Percentiles rank a stretch among this genome's conserved stretches.
Conservation (phyloP, 2,797 vertebrate genomes). For the Pantherophis alleghaniensis region DNA sequence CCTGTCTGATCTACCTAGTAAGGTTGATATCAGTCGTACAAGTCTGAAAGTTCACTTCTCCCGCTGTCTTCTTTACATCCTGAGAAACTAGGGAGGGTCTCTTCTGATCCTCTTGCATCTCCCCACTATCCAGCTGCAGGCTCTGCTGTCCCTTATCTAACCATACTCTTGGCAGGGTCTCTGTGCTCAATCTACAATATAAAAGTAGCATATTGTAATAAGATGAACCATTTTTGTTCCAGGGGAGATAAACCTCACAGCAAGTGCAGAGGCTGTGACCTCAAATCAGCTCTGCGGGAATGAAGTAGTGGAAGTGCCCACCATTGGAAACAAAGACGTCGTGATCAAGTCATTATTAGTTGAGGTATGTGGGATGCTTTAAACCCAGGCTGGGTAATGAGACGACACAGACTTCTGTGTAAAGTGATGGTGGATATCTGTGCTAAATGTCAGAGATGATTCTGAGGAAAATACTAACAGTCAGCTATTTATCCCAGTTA, state of each 20-base stretch:
- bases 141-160: neutral
- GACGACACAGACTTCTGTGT: neutral
- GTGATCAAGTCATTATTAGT: neutral
- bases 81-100: neutral
- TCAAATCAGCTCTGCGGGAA: conserved; percentile 70
- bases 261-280: conserved; percentile 77
- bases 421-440: neutral
- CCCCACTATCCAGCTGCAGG: neutral
- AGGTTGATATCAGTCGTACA: neutral
- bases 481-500: neutral
- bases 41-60: neutral
- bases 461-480: neutral
- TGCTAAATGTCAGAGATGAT: neutral
- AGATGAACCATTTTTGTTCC: neutral
- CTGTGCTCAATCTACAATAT: neutral
- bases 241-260: conserved; percentile 77
- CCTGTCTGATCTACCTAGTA: neutral
- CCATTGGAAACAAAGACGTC: conserved; percentile 74
- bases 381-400: neutral
- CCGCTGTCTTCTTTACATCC: neutral
- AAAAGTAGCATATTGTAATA: neutral
- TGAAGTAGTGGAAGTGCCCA: conserved; percentile 67
- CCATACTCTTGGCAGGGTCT: neutral
- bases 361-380: neutral
- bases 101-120: neutral